phyloP scores from a whole-genome alignment of 2,113 vertebrate genomes.

The Pipra filicauda region DNA sequence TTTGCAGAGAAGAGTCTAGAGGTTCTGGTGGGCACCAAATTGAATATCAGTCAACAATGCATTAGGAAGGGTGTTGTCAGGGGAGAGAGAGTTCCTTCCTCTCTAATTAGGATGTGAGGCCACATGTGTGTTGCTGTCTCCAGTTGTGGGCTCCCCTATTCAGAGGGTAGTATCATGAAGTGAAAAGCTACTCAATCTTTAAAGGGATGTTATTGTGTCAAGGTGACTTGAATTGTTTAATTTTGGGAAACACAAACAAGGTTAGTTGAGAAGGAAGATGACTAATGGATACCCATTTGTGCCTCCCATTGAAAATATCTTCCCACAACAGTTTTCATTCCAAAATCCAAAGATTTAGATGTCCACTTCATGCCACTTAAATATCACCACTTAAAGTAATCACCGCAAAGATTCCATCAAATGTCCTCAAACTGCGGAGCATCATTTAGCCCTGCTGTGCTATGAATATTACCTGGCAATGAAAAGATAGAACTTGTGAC shows the following conservation, averaged over 20 bases:
- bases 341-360: conserved; percentile 9
- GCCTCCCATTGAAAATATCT: neutral
- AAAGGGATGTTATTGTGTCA: neutral
- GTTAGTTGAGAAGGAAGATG: neutral
- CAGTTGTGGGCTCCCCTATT: neutral
- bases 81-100: neutral
- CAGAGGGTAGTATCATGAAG: neutral
- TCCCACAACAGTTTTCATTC: neutral
- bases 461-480: conserved; percentile 39
- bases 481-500: neutral
- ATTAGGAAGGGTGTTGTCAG: neutral
- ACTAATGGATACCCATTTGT: neutral
- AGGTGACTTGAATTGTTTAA: neutral
- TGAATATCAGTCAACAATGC: neutral
- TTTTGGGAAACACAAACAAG: neutral
- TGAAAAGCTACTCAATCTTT: neutral
- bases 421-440: conserved; percentile 10
- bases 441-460: conserved; percentile 39
- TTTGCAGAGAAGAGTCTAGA: neutral
- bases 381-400: conserved; percentile 23
- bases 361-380: neutral
- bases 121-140: neutral
- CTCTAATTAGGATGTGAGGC: neutral
- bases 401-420: neutral
- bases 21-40: neutral